Percentiles rank a stretch among this genome's conserved stretches.
Conservation (phyloP, 2,113 vertebrate genomes). For the Vombatus ursinus region DNA sequence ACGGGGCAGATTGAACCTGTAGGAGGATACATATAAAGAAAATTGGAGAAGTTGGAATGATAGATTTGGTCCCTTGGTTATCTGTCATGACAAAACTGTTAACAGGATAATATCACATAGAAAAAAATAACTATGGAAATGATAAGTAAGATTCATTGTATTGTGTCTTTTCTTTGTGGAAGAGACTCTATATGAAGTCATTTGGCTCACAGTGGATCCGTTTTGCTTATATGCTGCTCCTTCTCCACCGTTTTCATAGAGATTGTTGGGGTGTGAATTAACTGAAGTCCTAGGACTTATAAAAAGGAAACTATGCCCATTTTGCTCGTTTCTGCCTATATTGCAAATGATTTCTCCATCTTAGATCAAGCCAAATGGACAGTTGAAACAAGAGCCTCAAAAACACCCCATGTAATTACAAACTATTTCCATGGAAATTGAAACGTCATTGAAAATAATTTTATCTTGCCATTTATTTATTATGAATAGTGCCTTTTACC, state of each 20-base stretch:
- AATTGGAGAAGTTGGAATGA: background rate
- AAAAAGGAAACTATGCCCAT: conserved; percentile 43
- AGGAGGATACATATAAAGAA: background rate
- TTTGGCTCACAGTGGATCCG: background rate
- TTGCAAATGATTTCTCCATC: conserved; percentile 65
- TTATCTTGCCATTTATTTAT: conserved; percentile 70
- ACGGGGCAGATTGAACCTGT: conserved; percentile 1
- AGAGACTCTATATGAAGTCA: background rate
- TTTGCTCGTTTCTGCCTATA: conserved; percentile 59
- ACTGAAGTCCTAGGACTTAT: conserved; percentile 58
- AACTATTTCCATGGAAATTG: conserved; percentile 72
- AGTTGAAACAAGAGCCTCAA: conserved; percentile 63
- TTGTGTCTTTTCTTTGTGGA: background rate
- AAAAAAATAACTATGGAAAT: conserved; percentile 8
- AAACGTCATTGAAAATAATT: conserved; percentile 76
- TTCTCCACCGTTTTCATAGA: conserved; percentile 34
- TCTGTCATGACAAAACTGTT: conserved; percentile 34
- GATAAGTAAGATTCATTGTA: background rate
- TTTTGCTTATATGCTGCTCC: background rate
- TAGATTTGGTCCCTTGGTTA: background rate
- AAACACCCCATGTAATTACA: conserved; percentile 67
- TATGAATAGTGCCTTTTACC: conserved; percentile 70
- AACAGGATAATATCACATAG: background rate
- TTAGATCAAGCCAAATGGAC: conserved; percentile 66
- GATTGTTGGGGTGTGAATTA: conserved; percentile 58